Conservation (phyloP, 2,113 vertebrate species). For the Halichoeres trimaculatus region DNA sequence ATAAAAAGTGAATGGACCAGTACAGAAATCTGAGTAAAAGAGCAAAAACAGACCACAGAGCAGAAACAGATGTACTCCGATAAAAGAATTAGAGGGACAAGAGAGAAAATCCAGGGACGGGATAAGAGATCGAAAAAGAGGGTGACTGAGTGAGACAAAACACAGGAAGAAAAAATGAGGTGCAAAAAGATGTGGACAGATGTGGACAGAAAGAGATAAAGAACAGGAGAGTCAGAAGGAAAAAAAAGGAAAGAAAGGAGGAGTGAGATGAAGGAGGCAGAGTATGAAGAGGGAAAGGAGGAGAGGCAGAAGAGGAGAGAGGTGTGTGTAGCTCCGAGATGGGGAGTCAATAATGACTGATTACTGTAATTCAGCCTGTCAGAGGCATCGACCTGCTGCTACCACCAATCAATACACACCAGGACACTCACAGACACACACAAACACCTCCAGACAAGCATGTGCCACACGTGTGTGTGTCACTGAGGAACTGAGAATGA, state of each 20-base stretch:
- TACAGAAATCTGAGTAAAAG: slow-evolving; percentile 47
- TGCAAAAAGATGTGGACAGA: slow-evolving; percentile 9
- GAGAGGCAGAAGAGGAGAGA: slow-evolving; percentile 51
- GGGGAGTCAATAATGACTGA: slow-evolving; percentile 98
- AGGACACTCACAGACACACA: slow-evolving; percentile 85
- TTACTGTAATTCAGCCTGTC: slow-evolving; percentile 99
- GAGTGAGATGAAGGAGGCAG: slow-evolving; percentile 28
- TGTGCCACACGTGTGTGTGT: slow-evolving; percentile 46
- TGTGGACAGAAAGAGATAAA: slow-evolving; percentile 6
- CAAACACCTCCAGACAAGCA: slow-evolving; percentile 59
- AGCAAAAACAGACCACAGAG: slow-evolving; percentile 40
- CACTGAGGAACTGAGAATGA: slow-evolving; percentile 2
- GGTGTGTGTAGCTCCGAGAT: slow-evolving; percentile 82
- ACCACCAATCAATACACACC: slow-evolving; percentile 95
- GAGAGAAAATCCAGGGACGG: slow-evolving; percentile 39
- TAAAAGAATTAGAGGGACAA: slow-evolving; percentile 35
- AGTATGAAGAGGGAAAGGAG: slow-evolving; percentile 6
- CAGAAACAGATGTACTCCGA: slow-evolving; percentile 26
- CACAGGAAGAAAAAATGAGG: slow-evolving; percentile 9
- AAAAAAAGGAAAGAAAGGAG: slow-evolving; percentile 16
- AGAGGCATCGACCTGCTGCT: slow-evolving; percentile 96
- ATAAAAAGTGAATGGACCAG: slow-evolving; percentile 28
- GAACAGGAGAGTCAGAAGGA: slow-evolving; percentile 6
- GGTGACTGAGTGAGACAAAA: slow-evolving; percentile 29
- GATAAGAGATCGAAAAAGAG: slow-evolving; percentile 32